Base-by-base conservation (phyloP, 1,140 invertebrate genomes). In the Zaprionus ornatus region DNA sequence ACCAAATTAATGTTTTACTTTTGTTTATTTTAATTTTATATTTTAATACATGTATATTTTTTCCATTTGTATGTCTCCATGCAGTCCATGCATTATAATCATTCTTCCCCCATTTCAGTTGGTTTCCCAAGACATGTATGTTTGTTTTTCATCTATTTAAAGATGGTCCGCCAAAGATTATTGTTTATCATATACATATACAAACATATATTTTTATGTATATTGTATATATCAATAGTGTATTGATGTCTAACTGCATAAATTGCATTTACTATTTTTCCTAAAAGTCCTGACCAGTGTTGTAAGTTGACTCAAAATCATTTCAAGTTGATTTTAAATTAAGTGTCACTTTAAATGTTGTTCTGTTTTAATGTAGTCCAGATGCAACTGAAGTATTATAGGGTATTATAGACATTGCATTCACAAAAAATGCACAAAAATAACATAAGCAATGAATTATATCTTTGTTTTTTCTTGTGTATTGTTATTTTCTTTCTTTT, bases 11-110 rank as follows among this genome's bases (percentile, higher is more conserved):
- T 19, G 40, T 70, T 74, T 74, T 74, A 45, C 25, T 63, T 63
- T 70, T 69, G 57, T 69, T 69, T 70, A 69, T 55, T 74, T 69
- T 62, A 69, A 48, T 69, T 74, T 67, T 63, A 74, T 74, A 74
- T 74, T 57, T 74, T 74, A 29, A 57, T 74, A 40, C 56, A 63
- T 74, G 66, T 74, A 56, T 74, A 74, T 74, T 50, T 56, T 73
- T 19, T 57, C 52, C 25, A 63, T 74, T 63, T 74, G 27, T 52
- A 60, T 19, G 27, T 59, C 52, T 70, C 35, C 72, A 74, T 74
- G 72, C 52, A 50, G 29, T 32, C 40, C 40, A 17, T 70, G 37
- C 59, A 23, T 55, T 71, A 69, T 74, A 17, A 64, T 40, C 21
- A 42, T 35, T 29, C 23, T 13, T 40, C 64, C 42, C 65, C 29